These are phyloP conservation scores for Aurelia coerulea DNA, from an alignment of 30 jellyfish, hydroid and myxozoan species.

Conservation along the genomic window DNA sequence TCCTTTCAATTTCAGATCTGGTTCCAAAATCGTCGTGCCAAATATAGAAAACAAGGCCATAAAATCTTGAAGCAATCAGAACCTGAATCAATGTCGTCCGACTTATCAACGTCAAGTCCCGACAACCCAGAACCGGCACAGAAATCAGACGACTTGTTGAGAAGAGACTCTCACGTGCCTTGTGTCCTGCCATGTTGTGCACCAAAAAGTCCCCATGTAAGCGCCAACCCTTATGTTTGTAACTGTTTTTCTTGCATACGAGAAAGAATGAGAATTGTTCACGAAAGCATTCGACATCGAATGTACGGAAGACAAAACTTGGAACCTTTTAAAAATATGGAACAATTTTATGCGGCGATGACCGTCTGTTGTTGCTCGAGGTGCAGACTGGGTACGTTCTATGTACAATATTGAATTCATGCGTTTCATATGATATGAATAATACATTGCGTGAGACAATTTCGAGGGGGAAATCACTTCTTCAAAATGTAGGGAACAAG, in stretches of 20 bases:
- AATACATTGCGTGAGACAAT: not conserved
- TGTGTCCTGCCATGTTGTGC: not conserved
- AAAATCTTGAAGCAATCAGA: not conserved
- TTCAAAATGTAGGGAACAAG: too few relatives aligned
- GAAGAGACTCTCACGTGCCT: not conserved
- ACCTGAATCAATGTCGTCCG: constrained; percentile 12
- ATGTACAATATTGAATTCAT: constrained; percentile 20
- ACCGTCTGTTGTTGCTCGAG: constrained; percentile 52
- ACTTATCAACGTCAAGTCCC: constrained; percentile 1
- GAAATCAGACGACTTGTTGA: too few relatives aligned
- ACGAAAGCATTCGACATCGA: too few relatives aligned
- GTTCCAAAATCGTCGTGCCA: constrained; percentile 79
- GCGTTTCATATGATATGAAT: not conserved
- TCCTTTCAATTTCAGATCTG: constrained; percentile 25
- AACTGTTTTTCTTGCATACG: not conserved
- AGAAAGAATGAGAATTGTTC: not conserved
- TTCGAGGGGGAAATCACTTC: too few relatives aligned
- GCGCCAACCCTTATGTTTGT: not conserved
- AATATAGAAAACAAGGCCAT: constrained; percentile 55
- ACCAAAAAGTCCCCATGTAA: not conserved
- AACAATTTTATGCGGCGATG: constrained; percentile 1
- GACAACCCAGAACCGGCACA: too few relatives aligned
- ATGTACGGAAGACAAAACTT: too few relatives aligned
- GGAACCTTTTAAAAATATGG: not conserved
- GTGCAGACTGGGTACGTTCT: constrained; percentile 57